Percentiles rank a stretch among this genome's conserved stretches.
Conservation (phyloP, 2,797 vertebrate genomes). For the Typhlichthys subterraneus region DNA sequence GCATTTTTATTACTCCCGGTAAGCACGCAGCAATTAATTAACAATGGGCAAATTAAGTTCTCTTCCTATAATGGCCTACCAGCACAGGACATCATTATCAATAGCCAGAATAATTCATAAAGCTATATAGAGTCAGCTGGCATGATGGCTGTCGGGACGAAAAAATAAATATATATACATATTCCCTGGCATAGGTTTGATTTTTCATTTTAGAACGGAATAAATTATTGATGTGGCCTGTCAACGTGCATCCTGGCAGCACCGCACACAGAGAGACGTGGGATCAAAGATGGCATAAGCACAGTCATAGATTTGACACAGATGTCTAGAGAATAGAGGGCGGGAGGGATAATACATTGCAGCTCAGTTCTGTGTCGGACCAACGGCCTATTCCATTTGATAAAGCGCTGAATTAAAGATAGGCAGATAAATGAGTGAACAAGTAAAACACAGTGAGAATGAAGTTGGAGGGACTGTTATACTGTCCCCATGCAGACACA, state of each 20-base stretch:
- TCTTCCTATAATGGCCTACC: slow-evolving; percentile 76
- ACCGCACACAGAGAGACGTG: slow-evolving; percentile 58
- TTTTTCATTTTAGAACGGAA: slow-evolving; percentile 69
- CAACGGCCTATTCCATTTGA: slow-evolving; percentile 42
- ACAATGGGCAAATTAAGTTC: slow-evolving; percentile 76
- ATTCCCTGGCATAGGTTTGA: slow-evolving; percentile 56
- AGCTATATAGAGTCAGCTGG: slow-evolving; percentile 63
- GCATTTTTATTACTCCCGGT: slow-evolving; percentile 84
- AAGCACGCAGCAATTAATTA: slow-evolving; percentile 83
- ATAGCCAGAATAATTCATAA: slow-evolving; percentile 79
- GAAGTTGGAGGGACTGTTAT: slow-evolving; percentile 50
- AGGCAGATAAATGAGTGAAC: slow-evolving; percentile 43
- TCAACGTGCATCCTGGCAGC: slow-evolving; percentile 54
- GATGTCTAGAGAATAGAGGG: slow-evolving; percentile 12
- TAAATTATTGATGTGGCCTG: slow-evolving; percentile 70
- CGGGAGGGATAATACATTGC: slow-evolving; percentile 10
- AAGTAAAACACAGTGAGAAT: slow-evolving; percentile 41
- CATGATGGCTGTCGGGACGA: slow-evolving; percentile 43
- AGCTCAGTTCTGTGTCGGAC: slow-evolving; percentile 26
- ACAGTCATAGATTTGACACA: slow-evolving; percentile 41
- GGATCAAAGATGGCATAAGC: slow-evolving; percentile 51
- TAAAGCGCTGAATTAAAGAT: slow-evolving; percentile 63
- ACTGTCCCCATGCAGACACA: slow-evolving; percentile 68
- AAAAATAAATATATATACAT: slow-evolving; percentile 29
- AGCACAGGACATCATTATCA: slow-evolving; percentile 80